Base-by-base conservation (phyloP, 2,888 invertebrate species). In the Folsomia manolachei region DNA sequence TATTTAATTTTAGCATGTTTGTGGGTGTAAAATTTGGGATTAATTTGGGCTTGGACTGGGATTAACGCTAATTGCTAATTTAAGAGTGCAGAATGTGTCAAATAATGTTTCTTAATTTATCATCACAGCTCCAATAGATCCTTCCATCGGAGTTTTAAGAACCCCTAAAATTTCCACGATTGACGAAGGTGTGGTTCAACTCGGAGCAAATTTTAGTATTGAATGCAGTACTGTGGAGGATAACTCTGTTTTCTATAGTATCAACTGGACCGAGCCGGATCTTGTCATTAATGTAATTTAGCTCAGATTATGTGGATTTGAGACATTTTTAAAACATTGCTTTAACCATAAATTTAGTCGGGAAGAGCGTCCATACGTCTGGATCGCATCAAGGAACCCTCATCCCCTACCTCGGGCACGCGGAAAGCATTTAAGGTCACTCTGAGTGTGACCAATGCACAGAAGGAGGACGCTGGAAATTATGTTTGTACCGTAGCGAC, bases 401-500 rank as follows among this genome's bases (percentile, higher is more conserved):
- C 4, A 9, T 62, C 26, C 23, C 9, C 60, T 7, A 19, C 7
- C 19, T 19, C 11, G 24, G 24, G 11, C 9, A 21, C 23, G 2
- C 19, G 63, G 25, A 71, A 73, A 21, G 25, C 26, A 18, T 75
- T 65, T n/a, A 19, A 23, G 11, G 18, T 60, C 14, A 72, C 27
- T 1, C 26, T 76, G 1, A 67, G 71, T 1, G 76, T 82, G 1
- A 39, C 19, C 2, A 75, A 81, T 63, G 81, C 78, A 4, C 71
- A 63, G 7, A 75, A 75, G 27, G 71, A 71, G 23, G 82, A 82
- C 52, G 73, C 74, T 52, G 81, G 81, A 7, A 63, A 64, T 18
- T 82, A 82, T 70, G 69, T 71, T 21, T 82, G 82, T 66, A 75
- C 73, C 18, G 76, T 77, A 0, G 70, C 78, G 53, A 70, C 66